phyloP scores from a whole-genome alignment of 2,797 vertebrate genomes.

The Pelobates cultripes region DNA sequence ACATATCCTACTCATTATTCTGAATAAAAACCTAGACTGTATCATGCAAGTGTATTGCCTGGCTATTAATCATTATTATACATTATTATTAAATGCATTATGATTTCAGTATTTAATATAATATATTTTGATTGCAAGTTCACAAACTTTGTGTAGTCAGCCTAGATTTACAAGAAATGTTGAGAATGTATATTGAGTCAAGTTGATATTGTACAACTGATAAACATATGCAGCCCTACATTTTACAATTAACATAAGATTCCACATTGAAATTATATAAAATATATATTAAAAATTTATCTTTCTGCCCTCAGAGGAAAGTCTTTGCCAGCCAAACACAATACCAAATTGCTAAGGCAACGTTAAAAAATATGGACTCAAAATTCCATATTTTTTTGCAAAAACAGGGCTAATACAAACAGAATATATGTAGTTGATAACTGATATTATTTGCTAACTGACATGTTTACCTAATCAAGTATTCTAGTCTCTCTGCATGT shows the following conservation, averaged over 20 bases:
- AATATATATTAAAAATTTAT: neutral
- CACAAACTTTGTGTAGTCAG: neutral
- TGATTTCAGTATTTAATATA: neutral
- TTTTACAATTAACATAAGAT: slow-evolving; percentile 2
- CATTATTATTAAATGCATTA: neutral
- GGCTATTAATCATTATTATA: too few relatives aligned
- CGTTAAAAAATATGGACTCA: too few relatives aligned
- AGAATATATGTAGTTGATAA: too few relatives aligned
- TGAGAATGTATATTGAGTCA: neutral
- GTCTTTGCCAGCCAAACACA: neutral
- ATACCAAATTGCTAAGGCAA: too few relatives aligned
- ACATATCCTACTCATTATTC: too few relatives aligned
- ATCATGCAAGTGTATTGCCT: too few relatives aligned
- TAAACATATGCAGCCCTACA: neutral
- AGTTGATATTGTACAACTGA: neutral
- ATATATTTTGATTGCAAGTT: neutral
- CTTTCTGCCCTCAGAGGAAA: neutral
- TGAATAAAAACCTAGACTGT: too few relatives aligned
- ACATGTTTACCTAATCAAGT: too few relatives aligned
- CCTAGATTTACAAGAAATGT: neutral
- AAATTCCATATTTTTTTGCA: too few relatives aligned
- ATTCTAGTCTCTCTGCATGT: too few relatives aligned
- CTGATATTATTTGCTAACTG: too few relatives aligned
- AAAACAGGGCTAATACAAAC: too few relatives aligned
- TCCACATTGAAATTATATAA: slow-evolving; percentile 12